These are phyloP conservation scores for Nyctibius bracteatus DNA, from an alignment of 2,113 vertebrate species.

Conservation along the genomic window DNA sequence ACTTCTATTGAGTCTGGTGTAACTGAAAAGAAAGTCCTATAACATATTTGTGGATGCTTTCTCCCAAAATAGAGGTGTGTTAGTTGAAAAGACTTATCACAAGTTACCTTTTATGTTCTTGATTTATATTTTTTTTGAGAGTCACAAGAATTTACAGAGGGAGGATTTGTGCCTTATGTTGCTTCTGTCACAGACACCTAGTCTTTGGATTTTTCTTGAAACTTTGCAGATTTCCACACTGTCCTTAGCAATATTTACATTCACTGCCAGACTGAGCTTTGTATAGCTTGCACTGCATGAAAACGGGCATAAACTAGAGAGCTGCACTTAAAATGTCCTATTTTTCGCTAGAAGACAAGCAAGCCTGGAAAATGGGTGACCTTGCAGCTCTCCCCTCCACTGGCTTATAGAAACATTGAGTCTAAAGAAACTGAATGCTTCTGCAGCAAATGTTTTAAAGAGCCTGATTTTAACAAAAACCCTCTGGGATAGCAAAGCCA, in stretches of 20 bases:
- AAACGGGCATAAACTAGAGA: neutral
- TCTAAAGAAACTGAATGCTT: neutral
- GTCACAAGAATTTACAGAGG: neutral
- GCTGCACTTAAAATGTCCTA: neutral
- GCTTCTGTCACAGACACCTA: neutral
- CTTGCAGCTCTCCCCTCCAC: neutral
- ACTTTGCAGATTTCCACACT: neutral
- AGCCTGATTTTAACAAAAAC: neutral
- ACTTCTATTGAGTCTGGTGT: neutral
- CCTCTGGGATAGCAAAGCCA: neutral
- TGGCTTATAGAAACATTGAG: neutral
- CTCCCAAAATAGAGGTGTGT: neutral
- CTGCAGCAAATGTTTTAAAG: neutral
- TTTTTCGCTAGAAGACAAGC: neutral
- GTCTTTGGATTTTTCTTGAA: neutral
- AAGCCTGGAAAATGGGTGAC: neutral
- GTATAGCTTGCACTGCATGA: neutral
- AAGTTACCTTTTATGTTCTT: neutral
- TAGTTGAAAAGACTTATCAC: neutral
- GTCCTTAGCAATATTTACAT: neutral
- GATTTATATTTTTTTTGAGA: neutral
- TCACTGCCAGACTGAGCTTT: neutral
- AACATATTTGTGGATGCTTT: neutral
- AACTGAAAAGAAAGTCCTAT: neutral
- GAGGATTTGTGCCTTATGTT: neutral